Conservation (phyloP, 2,888 invertebrate species). For the Tenthredo notha region DNA sequence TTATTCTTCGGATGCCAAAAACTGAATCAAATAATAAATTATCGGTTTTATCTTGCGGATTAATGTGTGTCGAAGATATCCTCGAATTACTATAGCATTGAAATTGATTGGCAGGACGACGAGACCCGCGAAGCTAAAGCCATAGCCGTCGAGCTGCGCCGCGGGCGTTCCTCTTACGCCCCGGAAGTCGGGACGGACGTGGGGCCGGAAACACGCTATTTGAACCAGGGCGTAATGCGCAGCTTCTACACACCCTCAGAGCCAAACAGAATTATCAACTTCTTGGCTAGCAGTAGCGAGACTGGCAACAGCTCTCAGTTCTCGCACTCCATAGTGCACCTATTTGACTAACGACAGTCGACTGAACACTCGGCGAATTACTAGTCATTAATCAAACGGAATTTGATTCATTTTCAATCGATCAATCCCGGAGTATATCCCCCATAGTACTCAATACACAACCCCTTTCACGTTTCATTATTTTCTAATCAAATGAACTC, state of each 20-base stretch:
- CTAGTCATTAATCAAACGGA: constrained; percentile 39
- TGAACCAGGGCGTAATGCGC: constrained; percentile 28
- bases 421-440: constrained; percentile 22
- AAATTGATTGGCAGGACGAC: constrained; percentile 23
- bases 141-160: constrained; percentile 35
- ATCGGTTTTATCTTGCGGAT: background rate
- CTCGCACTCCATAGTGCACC: background rate
- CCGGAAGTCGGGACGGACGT: constrained; percentile 51
- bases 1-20: background rate
- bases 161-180: constrained; percentile 51
- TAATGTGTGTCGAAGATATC: background rate
- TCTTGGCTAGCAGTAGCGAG: constrained; percentile 5
- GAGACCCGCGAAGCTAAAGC: background rate
- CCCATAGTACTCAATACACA: background rate
- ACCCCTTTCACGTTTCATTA: background rate
- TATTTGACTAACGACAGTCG: constrained; percentile 36
- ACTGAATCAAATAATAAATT: background rate
- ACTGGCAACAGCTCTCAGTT: background rate
- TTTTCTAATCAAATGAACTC: background rate
- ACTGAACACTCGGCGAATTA: constrained; percentile 31
- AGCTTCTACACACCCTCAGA: constrained; percentile 28
- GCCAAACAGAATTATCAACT: constrained; percentile 47
- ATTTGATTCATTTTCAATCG: constrained; percentile 46
- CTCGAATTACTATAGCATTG: background rate
- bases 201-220: constrained; percentile 50